These are phyloP conservation scores for Noctilio leporinus DNA, from an alignment of 2,113 vertebrate species.

Conservation along the genomic window DNA sequence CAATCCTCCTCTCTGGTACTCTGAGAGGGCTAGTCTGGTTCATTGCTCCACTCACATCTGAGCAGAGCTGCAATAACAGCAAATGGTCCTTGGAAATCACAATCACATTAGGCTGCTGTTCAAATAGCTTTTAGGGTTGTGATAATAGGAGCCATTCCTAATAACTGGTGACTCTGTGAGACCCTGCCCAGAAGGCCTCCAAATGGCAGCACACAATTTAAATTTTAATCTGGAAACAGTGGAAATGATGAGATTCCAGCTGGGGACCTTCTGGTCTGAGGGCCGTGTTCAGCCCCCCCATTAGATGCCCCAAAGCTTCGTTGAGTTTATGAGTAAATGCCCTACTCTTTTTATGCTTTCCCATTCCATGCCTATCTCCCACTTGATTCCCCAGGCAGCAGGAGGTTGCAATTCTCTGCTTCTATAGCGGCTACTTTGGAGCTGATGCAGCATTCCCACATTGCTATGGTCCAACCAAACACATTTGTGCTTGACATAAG, in stretches of 20 bases:
- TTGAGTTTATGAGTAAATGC: constrained; percentile 27
- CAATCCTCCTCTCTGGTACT: constrained; percentile 59
- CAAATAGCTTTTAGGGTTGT: constrained; percentile 84
- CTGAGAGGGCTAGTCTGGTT: constrained; percentile 76
- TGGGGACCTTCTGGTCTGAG: constrained; percentile 81
- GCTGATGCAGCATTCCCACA: not conserved
- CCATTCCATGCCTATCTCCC: not conserved
- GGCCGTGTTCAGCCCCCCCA: constrained; percentile 56
- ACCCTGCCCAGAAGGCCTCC: constrained; percentile 84
- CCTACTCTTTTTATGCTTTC: constrained; percentile 13
- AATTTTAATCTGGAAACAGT: constrained; percentile 84
- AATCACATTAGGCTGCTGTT: constrained; percentile 84
- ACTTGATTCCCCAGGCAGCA: not conserved
- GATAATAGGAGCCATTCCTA: constrained; percentile 83
- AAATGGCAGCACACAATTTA: constrained; percentile 83
- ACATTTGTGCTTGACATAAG: not conserved
- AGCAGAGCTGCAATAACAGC: constrained; percentile 80
- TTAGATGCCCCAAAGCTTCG: constrained; percentile 62
- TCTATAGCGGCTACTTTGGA: not conserved
- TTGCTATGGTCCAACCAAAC: not conserved
- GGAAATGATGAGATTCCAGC: constrained; percentile 81
- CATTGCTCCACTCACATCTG: constrained; percentile 73
- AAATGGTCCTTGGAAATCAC: constrained; percentile 86
- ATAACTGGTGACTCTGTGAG: constrained; percentile 82
- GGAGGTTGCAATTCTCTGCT: not conserved